Base-by-base conservation (phyloP, 2,888 invertebrate genomes). In the Caenorhabditis macrosperma region DNA sequence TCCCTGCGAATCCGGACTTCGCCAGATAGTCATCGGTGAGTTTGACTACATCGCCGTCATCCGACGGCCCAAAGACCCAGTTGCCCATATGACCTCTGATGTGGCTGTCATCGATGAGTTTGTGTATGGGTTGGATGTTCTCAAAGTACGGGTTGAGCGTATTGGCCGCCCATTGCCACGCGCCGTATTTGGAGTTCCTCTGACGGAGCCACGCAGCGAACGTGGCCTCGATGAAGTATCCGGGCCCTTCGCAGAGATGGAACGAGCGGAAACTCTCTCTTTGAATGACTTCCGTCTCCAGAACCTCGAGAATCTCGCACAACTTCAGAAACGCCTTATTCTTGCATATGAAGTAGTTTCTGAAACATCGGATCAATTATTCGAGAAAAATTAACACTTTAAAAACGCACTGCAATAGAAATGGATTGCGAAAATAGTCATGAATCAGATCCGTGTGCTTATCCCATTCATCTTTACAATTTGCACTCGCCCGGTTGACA, bases 221-320 rank as follows among this genome's bases (percentile, higher is more conserved):
- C n/a, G 67, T 26, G 1, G 82, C 82, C 0, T 59, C 69, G 20
- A 84, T 33, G 48, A 84, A 84, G 30, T 78, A 66, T 2, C 84
- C 84, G 20, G 84, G 84, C 22, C 78, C 80, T 59, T 84, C 84
- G 35, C 84, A 84, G 0, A 84, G 48, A 35, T 84, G 84, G 22
- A 82, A 78, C 6, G 78, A 50, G 17, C 81, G 78, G 44, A n/a
- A 77, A 52, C 6, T 35, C 17, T 15, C 10, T 24, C 26, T 33
- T 24, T 54, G 7, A 9, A 52, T 20, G 12, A 52, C 24, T 2
- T 61, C 60, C n/a, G 30, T 30, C 7, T 6, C 2, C 9, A 63
- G 50, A 2, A 28, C 3, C 0, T 64, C 38, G 24, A 57, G 57
- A 55, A 72, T 72, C 28, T 72, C 72, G 2, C 12, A 7, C 54